Evolutionary conservation across 2,113 vertebrate genomes (phyloP), one percentile per base, ranked within the genome.

Genomic region (Anas platyrhynchos): DNA sequence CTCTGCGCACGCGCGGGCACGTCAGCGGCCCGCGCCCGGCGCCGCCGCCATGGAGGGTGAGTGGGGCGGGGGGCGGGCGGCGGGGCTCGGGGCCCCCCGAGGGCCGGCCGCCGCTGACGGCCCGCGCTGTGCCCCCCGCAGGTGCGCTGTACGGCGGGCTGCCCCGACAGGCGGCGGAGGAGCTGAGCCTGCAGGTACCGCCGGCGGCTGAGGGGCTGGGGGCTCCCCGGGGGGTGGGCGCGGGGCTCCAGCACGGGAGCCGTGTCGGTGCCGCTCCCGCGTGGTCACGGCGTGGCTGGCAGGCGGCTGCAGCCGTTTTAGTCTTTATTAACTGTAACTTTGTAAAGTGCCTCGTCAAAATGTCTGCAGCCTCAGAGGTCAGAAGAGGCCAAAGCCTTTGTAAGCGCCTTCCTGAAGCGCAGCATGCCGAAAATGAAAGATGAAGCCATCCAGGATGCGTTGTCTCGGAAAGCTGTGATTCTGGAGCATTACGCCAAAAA

Each of bases 391-490:
- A 95, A 91, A 56, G 96, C 96, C 0, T 99, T 99, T 77, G 98
- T 99, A 3, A 94, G 87, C 9, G 96, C 98, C 1, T 99, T 99
- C 95, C 97, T 99, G 93, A 98, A 93, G 92, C 98, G 91, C 1
- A 98, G 98, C 44, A 44, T 98, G 46, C 98, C 97, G 2, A 78
- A 7, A 6, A 41, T 94, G 48, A 72, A 41, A 12, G 59, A 65
- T 3, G 61, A 55, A 13, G 96, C 55, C 1, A 94, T 98, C 6
- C 96, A 98, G 56, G 93, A 88, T 5, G 52, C 89, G 13, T 44
- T 99, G 32, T 91, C 83, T 4, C 98, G 96, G 75, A 99, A 99
- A 87, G 99, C 99, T 0, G 96, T 99, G 2, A 77, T 99, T 7
- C 97, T 99, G 20, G 96, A 98, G 55, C 98, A 98, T 85, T 12